These are phyloP conservation scores for Xylophagus ater DNA, from an alignment of 2,888 invertebrate genomes.

Conservation along the genomic window DNA sequence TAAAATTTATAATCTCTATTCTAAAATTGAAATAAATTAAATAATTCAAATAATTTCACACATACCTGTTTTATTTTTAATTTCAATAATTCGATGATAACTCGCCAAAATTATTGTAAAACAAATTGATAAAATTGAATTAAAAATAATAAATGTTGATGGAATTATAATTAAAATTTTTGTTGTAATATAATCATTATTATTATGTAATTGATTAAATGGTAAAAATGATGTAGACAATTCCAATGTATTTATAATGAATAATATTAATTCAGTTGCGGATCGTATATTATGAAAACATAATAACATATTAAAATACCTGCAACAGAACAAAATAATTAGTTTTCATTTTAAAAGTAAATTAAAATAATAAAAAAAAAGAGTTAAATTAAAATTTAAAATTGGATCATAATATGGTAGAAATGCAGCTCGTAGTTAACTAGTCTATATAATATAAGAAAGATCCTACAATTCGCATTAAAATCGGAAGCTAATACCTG, in stretches of 20 bases:
- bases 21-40: neutral
- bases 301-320: too few species aligned
- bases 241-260: constrained; percentile 33
- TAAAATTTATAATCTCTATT: too few species aligned
- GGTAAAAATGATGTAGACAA: constrained; percentile 31
- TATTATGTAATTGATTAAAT: constrained; percentile 2
- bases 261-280: constrained; percentile 28
- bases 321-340: too few species aligned
- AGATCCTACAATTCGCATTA: too few species aligned
- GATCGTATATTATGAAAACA: constrained; percentile 37
- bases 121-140: constrained; percentile 27
- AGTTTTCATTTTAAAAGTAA: too few species aligned
- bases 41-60: constrained; percentile 6
- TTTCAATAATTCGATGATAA: constrained; percentile 33
- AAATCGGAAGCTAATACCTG: too few species aligned
- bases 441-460: too few species aligned
- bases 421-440: too few species aligned
- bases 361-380: too few species aligned
- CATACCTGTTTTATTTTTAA: constrained; percentile 32
- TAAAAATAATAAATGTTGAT: constrained; percentile 27
- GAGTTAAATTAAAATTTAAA: too few species aligned
- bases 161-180: constrained; percentile 17
- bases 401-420: too few species aligned
- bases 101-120: constrained; percentile 32
- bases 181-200: neutral